Evolutionary conservation across 2,113 vertebrate species (phyloP).

Genomic region (zebrafish (Danio rerio)): GRCz12tu NC_133190.1:38086501-38087000

Average conservation of each 20-base stretch:
- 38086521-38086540: too few relatives aligned
- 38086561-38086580: too few relatives aligned
- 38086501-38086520: too few relatives aligned
- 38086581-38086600: too few relatives aligned
- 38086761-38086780: slow-evolving; percentile 33
- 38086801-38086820: slow-evolving; percentile 50
- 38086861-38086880: slow-evolving; percentile 52
- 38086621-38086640: too few relatives aligned
- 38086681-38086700: not conserved
- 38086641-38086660: too few relatives aligned
- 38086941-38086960: slow-evolving; percentile 55
- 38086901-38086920: slow-evolving; percentile 20
- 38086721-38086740: slow-evolving; percentile 8
- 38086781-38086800: slow-evolving; percentile 34
- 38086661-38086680: not conserved
- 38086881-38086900: slow-evolving; percentile 33
- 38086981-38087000: not conserved
- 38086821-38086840: slow-evolving; percentile 55
- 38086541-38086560: too few relatives aligned
- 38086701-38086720: slow-evolving; percentile 15
- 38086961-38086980: slow-evolving; percentile 6
- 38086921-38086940: slow-evolving; percentile 28
- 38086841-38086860: slow-evolving; percentile 20
- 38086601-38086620: too few relatives aligned
- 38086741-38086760: slow-evolving; percentile 36